Evolutionary conservation across 2,888 invertebrate species (phyloP).

Genomic region (Crocallis elinguaria): DNA sequence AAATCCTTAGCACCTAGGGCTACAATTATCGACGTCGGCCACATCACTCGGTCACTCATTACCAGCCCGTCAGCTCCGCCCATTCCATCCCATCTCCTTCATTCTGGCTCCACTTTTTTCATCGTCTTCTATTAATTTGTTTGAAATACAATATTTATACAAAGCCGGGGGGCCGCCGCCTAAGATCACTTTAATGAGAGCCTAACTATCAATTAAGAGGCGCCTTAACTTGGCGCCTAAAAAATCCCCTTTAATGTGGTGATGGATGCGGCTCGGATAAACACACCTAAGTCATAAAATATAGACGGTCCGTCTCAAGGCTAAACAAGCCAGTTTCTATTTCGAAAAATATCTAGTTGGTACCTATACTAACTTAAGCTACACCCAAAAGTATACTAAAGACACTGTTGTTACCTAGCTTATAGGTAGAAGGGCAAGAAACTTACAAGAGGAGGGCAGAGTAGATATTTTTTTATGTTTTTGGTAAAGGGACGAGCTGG

Average conservation of each 20-base stretch:
- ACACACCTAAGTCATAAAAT: slow-evolving; percentile 25
- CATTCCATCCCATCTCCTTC: slow-evolving; percentile 14
- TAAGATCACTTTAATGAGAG: slow-evolving; percentile 68
- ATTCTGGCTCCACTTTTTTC: slow-evolving; percentile 46
- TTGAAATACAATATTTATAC: slow-evolving; percentile 79
- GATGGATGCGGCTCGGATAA: slow-evolving; percentile 35
- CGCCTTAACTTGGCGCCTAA: slow-evolving; percentile 60
- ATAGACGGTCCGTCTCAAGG: too few species aligned
- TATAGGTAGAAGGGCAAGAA: too few species aligned
- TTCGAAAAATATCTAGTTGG: too few species aligned
- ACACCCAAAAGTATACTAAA: too few species aligned
- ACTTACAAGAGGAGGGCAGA: too few species aligned
- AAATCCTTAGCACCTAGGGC: background rate
- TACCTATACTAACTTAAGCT: too few species aligned
- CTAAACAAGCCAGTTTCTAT: too few species aligned
- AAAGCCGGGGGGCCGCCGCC: slow-evolving; percentile 55
- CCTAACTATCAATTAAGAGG: slow-evolving; percentile 78
- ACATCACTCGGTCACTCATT: slow-evolving; percentile 23
- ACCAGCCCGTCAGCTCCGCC: slow-evolving; percentile 5
- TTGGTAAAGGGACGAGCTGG: too few species aligned
- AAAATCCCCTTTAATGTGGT: slow-evolving; percentile 39
- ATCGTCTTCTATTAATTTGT: slow-evolving; percentile 71
- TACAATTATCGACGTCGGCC: slow-evolving; percentile 10
- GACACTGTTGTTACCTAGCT: too few species aligned
- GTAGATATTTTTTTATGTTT: too few species aligned